phyloP scores from a whole-genome alignment of 2,888 invertebrate genomes.

The Meiosimyza platycephala region DNA sequence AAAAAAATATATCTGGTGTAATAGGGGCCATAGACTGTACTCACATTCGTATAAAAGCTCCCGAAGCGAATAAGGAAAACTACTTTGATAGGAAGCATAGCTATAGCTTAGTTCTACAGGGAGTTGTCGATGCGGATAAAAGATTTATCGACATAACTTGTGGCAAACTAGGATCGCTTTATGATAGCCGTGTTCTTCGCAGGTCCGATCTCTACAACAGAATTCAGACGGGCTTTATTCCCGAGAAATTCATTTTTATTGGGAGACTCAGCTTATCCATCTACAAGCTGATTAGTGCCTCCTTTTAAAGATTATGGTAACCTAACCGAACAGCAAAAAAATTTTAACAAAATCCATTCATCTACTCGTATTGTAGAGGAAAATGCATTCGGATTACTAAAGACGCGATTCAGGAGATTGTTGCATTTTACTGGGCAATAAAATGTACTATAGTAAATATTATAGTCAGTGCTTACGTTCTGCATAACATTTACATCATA shows the following conservation, averaged over 20 bases:
- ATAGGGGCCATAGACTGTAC: constrained; percentile 47
- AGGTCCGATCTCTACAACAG: constrained; percentile 41
- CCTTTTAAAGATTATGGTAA: no score
- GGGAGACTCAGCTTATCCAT: constrained; percentile 47
- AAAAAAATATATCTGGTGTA: constrained; percentile 39
- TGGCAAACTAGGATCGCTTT: constrained; percentile 49
- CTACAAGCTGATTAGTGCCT: constrained; percentile 46
- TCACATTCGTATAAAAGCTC: constrained; percentile 47
- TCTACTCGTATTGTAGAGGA: no score
- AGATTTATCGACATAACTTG: constrained; percentile 14
- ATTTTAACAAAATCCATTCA: no score
- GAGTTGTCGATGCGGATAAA: constrained; percentile 45
- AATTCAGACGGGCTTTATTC: no score
- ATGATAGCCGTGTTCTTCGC: constrained; percentile 47
- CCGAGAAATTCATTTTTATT: constrained; percentile 32
- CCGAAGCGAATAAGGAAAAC: constrained; percentile 39
- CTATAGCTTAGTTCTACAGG: constrained; percentile 49
- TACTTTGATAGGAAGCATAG: constrained; percentile 45
- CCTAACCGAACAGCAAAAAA: no score
- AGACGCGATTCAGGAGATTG: no score
- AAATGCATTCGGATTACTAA: no score
- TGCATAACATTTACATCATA: no score
- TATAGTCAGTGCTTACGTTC: no score
- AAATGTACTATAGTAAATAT: no score
- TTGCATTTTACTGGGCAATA: no score